Evolutionary conservation across 2,797 vertebrate genomes (phyloP).

Genomic region (Pogoniulus pusillus): DNA sequence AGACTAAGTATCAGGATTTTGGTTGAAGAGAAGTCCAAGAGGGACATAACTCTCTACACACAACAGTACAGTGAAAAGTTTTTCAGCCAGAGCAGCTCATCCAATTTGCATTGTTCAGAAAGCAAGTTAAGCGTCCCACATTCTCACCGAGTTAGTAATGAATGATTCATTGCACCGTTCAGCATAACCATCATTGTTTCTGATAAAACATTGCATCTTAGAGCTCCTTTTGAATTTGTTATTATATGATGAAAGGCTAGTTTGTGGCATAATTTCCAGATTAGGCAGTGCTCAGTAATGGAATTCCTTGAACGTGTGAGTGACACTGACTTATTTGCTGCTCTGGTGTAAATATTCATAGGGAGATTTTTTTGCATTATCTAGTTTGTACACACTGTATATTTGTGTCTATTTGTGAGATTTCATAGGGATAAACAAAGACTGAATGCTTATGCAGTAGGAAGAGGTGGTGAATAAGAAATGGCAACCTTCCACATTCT

Average conservation of each 20-base stretch:
- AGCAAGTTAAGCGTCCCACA: background rate
- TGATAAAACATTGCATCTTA: conserved; percentile 23
- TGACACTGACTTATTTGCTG: background rate
- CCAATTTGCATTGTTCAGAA: background rate
- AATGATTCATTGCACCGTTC: background rate
- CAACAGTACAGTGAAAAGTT: background rate
- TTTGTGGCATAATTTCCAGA: conserved; percentile 39
- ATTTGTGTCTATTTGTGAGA: background rate
- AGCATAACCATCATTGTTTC: background rate
- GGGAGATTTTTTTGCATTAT: conserved; percentile 12
- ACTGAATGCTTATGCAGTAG: background rate
- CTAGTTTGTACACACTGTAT: background rate
- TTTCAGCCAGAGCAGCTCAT: background rate
- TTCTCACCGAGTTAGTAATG: background rate
- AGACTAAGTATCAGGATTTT: background rate
- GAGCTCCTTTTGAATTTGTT: conserved; percentile 33
- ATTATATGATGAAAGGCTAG: background rate
- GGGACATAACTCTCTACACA: background rate
- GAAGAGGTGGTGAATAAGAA: background rate
- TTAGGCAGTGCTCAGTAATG: background rate
- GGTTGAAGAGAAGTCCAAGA: background rate
- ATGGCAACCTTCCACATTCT: background rate
- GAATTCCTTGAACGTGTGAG: background rate
- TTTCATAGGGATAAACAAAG: conserved; percentile 18
- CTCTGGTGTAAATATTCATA: conserved; percentile 49